Conservation (phyloP, 1,140 invertebrate genomes). For the Drepana arcuata region DNA sequence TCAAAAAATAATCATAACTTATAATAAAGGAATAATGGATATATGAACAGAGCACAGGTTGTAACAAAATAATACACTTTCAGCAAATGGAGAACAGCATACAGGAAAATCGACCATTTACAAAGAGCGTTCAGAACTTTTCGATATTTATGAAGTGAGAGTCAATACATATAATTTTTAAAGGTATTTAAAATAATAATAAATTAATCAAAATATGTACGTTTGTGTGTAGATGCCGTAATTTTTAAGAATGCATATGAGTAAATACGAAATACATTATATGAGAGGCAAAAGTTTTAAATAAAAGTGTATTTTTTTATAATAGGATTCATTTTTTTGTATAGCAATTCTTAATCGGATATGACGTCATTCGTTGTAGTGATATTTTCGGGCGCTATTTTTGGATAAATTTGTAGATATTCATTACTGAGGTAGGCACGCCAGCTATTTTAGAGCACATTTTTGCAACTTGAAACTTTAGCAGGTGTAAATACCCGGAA, state of each 20-base stretch:
- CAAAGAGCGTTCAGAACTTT: conserved; percentile 53
- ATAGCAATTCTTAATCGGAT: conserved; percentile 49
- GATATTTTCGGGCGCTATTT: conserved; percentile 58
- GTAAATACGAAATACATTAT: too few species aligned
- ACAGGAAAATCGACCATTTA: conserved; percentile 72
- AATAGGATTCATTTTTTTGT: too few species aligned
- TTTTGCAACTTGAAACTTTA: conserved; percentile 67
- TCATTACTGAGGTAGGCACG: conserved; percentile 36
- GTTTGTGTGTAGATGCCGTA: too few species aligned
- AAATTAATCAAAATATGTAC: too few species aligned
- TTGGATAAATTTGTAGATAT: conserved; percentile 38
- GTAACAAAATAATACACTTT: conserved; percentile 63
- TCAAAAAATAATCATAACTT: conserved; percentile 66
- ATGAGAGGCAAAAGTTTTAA: too few species aligned
- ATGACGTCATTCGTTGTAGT: conserved; percentile 34
- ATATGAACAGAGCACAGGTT: conserved; percentile 56
- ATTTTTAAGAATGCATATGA: too few species aligned
- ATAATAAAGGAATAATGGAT: conserved; percentile 62
- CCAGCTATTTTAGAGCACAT: conserved; percentile 61
- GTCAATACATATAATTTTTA: too few species aligned
- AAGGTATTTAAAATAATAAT: too few species aligned
- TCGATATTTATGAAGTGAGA: conserved; percentile 31
- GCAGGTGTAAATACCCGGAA: conserved; percentile 27
- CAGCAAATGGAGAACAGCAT: conserved; percentile 65
- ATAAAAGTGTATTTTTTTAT: too few species aligned